A percentile compares a stretch with the other conserved stretches of the same genome.
Evolutionary conservation across 2,888 invertebrate genomes (phyloP).

Genomic region (Phasia obesa): DNA sequence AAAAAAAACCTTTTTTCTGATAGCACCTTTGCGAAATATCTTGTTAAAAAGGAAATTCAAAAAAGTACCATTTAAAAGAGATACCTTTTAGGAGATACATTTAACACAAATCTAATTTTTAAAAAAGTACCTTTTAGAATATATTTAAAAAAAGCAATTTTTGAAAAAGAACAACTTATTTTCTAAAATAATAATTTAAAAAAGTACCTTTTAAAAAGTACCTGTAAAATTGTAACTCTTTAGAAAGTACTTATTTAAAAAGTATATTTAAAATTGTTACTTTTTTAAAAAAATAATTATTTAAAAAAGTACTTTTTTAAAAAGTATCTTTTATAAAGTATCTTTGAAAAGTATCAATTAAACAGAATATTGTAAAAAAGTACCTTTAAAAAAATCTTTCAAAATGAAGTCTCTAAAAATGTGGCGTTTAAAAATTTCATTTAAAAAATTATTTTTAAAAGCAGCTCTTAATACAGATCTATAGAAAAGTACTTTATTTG

Average conservation of each 20-base stretch:
- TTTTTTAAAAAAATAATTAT: neutral
- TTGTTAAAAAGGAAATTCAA: neutral
- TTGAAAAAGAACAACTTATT: neutral
- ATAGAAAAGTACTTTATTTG: too few relatives aligned
- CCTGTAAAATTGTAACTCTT: neutral
- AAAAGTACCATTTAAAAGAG: neutral
- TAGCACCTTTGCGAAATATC: too few relatives aligned
- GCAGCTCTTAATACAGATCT: too few relatives aligned
- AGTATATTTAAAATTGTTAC: neutral
- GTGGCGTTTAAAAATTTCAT: too few relatives aligned
- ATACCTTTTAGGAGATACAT: neutral
- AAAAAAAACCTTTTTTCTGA: too few relatives aligned
- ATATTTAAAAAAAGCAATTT: neutral
- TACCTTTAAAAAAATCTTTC: too few relatives aligned
- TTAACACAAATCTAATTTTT: neutral
- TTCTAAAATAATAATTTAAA: neutral
- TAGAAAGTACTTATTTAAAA: neutral
- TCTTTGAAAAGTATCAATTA: too few relatives aligned
- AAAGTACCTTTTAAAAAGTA: neutral
- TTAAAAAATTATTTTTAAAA: too few relatives aligned
- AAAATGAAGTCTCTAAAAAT: too few relatives aligned
- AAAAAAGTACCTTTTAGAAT: neutral
- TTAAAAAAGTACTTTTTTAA: too few relatives aligned
- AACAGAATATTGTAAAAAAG: too few relatives aligned
- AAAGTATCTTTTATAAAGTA: too few relatives aligned